Percentiles rank a stretch among this genome's conserved stretches.
phyloP scores from a whole-genome alignment of 2,113 vertebrate genomes.

The Heliornis fulica region DNA sequence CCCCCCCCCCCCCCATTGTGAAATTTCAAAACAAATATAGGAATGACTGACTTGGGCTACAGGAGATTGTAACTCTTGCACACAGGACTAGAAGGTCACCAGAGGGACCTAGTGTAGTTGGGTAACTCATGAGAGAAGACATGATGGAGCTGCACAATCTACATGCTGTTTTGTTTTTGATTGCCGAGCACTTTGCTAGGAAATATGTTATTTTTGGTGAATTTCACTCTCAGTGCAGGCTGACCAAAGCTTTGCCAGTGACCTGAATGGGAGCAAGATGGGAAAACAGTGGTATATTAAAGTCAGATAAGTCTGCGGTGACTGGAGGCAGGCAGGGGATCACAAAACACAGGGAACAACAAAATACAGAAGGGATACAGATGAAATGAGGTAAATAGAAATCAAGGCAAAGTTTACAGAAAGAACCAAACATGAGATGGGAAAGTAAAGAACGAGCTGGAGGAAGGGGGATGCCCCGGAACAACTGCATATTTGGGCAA shows the following conservation, averaged over 20 bases:
- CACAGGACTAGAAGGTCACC: neutral
- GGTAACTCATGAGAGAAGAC: neutral
- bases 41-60: neutral
- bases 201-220: neutral
- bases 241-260: neutral
- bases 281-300: neutral
- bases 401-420: neutral
- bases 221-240: neutral
- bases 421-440: neutral
- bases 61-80: neutral
- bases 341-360: neutral
- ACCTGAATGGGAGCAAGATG: neutral
- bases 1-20: neutral
- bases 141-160: accelerated
- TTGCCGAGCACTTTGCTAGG: neutral
- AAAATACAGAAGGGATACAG: neutral
- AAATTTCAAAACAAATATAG: neutral
- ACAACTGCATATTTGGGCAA: neutral
- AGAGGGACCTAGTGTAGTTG: neutral
- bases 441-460: neutral
- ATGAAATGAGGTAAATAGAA: neutral
- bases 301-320: neutral
- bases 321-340: neutral
- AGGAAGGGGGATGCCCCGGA: neutral
- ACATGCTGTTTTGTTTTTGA: neutral